Conservation (phyloP, 1,140 invertebrate genomes). For the Tribolium castaneum region DNA sequence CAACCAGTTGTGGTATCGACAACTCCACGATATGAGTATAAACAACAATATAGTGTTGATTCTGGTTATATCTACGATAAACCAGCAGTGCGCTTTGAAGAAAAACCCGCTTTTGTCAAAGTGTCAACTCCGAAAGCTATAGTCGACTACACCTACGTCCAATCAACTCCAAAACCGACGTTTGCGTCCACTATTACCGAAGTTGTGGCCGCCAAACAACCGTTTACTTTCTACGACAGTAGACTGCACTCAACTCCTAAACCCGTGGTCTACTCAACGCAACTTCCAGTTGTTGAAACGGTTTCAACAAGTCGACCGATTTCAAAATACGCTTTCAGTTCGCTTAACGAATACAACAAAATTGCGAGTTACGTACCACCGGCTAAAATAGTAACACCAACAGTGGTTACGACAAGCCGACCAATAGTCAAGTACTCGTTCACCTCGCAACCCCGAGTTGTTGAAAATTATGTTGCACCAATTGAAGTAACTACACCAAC, state of each 20-base stretch:
- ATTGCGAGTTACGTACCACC: background rate
- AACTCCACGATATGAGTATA: conserved; percentile 10
- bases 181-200: conserved; percentile 51
- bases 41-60: conserved; percentile 47
- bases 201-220: conserved; percentile 45
- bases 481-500: conserved; percentile 13
- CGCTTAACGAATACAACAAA: background rate
- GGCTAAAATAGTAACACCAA: background rate
- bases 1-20: conserved; percentile 9
- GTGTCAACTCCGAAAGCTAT: conserved; percentile 45
- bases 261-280: conserved; percentile 30
- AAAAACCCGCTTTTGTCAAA: conserved; percentile 44
- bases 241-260: conserved; percentile 45
- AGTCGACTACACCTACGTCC: conserved; percentile 51
- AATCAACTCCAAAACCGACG: conserved; percentile 56
- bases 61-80: conserved; percentile 65
- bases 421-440: conserved; percentile 52
- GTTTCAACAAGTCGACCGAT: conserved; percentile 29
- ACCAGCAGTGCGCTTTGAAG: conserved; percentile 64
- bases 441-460: conserved; percentile 32
- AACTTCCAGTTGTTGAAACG: conserved; percentile 37
- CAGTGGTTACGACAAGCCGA: conserved; percentile 41
- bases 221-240: conserved; percentile 50
- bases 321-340: conserved; percentile 1
- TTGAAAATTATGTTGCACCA: conserved; percentile 26